Evolutionary conservation across 2,888 invertebrate genomes (phyloP).

Genomic region (Penaeus monodon): DNA sequence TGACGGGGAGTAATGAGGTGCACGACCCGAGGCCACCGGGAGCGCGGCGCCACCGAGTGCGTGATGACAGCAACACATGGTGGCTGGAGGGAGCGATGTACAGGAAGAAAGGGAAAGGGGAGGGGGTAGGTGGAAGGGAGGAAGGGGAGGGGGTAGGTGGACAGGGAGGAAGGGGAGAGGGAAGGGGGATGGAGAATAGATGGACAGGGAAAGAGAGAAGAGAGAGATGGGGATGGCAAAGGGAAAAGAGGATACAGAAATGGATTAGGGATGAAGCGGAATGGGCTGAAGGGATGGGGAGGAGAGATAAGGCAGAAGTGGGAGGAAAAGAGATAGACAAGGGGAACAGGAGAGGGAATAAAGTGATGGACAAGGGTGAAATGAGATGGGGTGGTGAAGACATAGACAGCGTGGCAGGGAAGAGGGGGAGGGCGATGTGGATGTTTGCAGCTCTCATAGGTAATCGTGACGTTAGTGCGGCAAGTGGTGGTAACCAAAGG

Average conservation of each 20-base stretch:
- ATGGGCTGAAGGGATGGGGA: not conserved
- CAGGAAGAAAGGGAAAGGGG: not conserved
- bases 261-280: too few species aligned
- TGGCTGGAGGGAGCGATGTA: not conserved
- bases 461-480: not conserved
- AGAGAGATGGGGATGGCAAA: not conserved
- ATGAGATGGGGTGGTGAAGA: not conserved
- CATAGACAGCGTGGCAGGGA: not conserved
- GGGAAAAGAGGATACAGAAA: not conserved
- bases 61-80: not conserved
- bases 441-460: not conserved
- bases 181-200: not conserved
- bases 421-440: not conserved
- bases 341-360: not conserved
- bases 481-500: not conserved
- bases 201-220: too few species aligned
- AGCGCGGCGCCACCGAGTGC: not conserved
- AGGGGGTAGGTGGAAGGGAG: not conserved
- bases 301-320: not conserved
- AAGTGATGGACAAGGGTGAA: not conserved
- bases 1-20: too few species aligned
- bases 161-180: not conserved
- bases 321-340: not conserved
- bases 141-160: too few species aligned
- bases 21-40: not conserved